Base-by-base conservation (phyloP, 2,888 invertebrate genomes). In the Chloromyia formosa region DNA sequence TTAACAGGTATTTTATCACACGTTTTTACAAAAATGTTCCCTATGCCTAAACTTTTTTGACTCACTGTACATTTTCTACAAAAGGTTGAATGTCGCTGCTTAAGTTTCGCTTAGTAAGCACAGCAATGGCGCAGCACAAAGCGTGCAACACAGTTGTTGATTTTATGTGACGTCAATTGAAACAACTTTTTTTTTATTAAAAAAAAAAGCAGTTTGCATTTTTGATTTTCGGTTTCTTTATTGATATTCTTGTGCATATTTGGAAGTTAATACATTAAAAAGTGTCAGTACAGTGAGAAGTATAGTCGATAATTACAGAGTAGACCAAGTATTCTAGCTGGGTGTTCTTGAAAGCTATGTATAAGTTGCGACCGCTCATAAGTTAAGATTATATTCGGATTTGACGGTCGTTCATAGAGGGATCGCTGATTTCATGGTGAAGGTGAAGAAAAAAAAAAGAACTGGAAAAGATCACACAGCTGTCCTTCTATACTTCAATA, bases 121-220 rank as follows among this genome's bases (percentile, higher is more conserved):
- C 5, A 35, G 16, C 42, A 16, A 42, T 42, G 42, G 16, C 62
- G 42, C 62, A 42, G 62, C n/a, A 27, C 16, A 35, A 4, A 62
- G 18, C 23, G n/a, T 62, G 18, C 42, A 35, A 71, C 56, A 71
- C 58, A 58, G 14, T 58, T 42, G 56, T 56, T 12, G 54, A 40
- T 35, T 71, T 40, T 42, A 10, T 40, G 58, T 71, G 71, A 71
- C 71, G 71, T 71, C 71, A 71, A 71, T 69, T 56, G 53, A 40
- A 53, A 56, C 40, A 58, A 71, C 58, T 71, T 69, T 71, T 69
- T 64, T 64, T 56, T 7, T 53, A 53, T 16, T 5, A 12, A 5
- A 53, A 16, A 14, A 16, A 62, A 18, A 40, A 71, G 58, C 58
- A 71, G 71, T 71, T 71, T 56, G 71, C 56, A 71, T 71, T 71